These are phyloP conservation scores for Aphis gossypii DNA, from an alignment of 1,140 invertebrate genomes.

Conservation along the genomic window DNA sequence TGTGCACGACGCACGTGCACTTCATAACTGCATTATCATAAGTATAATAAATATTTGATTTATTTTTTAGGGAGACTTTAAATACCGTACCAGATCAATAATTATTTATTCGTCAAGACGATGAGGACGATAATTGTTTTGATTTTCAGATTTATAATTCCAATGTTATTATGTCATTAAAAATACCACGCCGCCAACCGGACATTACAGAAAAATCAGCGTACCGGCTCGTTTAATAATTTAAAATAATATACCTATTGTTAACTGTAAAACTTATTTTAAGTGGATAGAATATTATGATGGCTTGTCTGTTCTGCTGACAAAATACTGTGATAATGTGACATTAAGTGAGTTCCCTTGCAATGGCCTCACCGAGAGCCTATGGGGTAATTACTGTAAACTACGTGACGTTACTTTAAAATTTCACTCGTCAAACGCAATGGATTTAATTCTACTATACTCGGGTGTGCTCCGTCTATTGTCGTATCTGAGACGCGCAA, in stretches of 20 bases:
- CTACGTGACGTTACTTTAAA: slow-evolving; percentile 19
- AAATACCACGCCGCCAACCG: neutral
- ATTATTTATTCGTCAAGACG: neutral
- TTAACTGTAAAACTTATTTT: neutral
- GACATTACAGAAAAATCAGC: neutral
- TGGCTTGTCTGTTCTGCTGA: neutral
- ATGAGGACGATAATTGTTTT: neutral
- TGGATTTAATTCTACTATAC: neutral
- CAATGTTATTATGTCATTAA: neutral
- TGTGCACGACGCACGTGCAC: neutral
- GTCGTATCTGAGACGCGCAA: neutral
- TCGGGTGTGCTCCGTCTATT: neutral
- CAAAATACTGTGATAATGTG: neutral
- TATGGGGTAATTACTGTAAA: neutral
- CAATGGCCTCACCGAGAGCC: neutral
- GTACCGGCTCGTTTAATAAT: neutral
- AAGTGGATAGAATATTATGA: neutral
- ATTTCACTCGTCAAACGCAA: neutral
- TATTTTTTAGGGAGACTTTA: too few relatives aligned
- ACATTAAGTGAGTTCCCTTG: neutral
- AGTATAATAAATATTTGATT: neutral
- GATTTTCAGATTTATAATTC: neutral
- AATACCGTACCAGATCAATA: too few relatives aligned
- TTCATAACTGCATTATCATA: neutral
- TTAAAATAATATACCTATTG: neutral